Conservation (phyloP, 2,113 vertebrate genomes). For the Apodemus speciosus region DNA sequence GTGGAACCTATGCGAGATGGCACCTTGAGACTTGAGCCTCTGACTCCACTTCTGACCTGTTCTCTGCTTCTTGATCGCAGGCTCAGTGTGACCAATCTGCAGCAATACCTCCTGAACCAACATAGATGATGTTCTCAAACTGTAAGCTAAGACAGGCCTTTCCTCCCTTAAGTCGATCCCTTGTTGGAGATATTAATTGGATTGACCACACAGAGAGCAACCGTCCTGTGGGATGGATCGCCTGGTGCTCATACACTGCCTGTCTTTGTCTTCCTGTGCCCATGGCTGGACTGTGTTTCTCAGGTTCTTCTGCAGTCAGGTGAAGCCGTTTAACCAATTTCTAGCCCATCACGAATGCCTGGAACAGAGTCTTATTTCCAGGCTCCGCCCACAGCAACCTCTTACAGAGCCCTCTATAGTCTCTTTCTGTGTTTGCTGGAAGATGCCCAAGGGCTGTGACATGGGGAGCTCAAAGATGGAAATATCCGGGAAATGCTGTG, state of each 20-base stretch:
- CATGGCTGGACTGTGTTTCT: neutral
- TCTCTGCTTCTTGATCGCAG: neutral
- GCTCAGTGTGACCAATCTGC: neutral
- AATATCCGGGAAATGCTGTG: neutral
- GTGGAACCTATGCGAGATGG: neutral
- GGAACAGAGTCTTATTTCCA: neutral
- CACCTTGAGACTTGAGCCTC: neutral
- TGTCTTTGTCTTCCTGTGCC: neutral
- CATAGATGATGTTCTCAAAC: neutral
- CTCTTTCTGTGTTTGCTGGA: neutral
- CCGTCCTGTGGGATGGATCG: neutral
- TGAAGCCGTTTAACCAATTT: neutral
- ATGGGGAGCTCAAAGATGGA: neutral
- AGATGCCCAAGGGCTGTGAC: neutral
- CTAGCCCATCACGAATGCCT: neutral
- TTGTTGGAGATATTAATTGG: neutral
- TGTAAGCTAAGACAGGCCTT: neutral
- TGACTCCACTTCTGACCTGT: neutral
- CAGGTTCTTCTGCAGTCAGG: neutral
- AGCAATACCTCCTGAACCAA: neutral
- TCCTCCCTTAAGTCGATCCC: neutral
- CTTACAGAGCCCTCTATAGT: accelerated
- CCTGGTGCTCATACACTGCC: neutral
- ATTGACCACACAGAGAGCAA: neutral
- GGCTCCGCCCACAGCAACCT: neutral